These are phyloP conservation scores for Halocynthia aurantium DNA, from an alignment of 23 tunicate species.

Conservation along the genomic window DNA sequence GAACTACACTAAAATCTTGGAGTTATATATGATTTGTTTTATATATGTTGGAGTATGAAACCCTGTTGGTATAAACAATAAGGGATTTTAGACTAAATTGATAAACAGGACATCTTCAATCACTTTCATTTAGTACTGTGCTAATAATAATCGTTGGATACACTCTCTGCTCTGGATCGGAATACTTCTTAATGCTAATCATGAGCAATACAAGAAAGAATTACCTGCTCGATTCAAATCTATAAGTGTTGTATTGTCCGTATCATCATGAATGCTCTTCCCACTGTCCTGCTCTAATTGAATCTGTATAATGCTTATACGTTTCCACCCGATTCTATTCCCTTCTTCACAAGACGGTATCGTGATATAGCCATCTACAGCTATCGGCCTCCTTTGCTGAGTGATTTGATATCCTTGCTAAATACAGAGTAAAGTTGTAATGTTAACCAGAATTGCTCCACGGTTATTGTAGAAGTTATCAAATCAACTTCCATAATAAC, in stretches of 20 bases:
- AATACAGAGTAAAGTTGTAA: not conserved
- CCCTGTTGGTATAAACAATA: no score
- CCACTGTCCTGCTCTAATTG: slow-evolving; percentile 95
- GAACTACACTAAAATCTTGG: not conserved
- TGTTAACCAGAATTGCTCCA: no score
- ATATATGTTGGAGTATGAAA: no score
- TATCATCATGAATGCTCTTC: slow-evolving; percentile 73
- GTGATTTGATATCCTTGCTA: slow-evolving; percentile 97
- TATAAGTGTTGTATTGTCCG: slow-evolving; percentile 29
- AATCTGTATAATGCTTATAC: slow-evolving; percentile 44
- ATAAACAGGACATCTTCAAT: not conserved
- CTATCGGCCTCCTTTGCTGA: slow-evolving; percentile 67
- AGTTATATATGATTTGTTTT: no score
- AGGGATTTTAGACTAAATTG: not conserved
- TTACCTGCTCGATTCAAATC: slow-evolving; percentile 90
- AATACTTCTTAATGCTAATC: not conserved
- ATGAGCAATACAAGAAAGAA: not conserved
- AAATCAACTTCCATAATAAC: no score
- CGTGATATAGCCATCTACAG: slow-evolving; percentile 43
- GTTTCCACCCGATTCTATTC: slow-evolving; percentile 15
- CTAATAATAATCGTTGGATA: not conserved
- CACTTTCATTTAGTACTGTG: no score
- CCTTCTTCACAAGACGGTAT: slow-evolving; percentile 22
- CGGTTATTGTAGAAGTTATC: no score
- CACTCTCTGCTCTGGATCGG: not conserved